Evolutionary conservation across 1,140 invertebrate species (phyloP), one percentile per base, ranked within the genome.

Genomic region (Zaprionus taronus): DNA sequence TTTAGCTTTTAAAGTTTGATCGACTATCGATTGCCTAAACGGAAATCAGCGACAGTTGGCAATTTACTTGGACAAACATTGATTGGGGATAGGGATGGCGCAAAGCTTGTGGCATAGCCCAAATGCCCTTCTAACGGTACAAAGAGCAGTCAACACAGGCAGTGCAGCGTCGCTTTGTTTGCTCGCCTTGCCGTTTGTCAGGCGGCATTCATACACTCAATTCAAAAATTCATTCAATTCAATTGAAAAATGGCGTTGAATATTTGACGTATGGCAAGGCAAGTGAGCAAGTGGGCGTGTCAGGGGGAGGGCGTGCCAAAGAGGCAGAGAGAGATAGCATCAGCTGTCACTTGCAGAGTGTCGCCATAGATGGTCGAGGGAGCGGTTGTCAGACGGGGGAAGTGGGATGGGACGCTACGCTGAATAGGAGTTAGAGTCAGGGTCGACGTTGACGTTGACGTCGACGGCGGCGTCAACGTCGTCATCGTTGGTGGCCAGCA

Each of bases 161-260:
- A 51, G 20, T 24, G 47, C 11, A 56, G 28, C 62, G 78, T 28
- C 26, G 69, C 62, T 56, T 53, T 57, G 70, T 73, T 73, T 67
- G 57, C 34, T 77, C 57, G 70, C 41, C 51, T 20, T 68, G 72
- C 65, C 65, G 72, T 74, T 76, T 72, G 69, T 66, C 69, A 72
- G 26, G 24, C 63, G 55, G 64, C 76, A 76, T 71, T 82, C 80
- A 67, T 83, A 77, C 72, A 72, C 58, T 80, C 81, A 78, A 79
- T 84, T 75, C 82, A 81, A 66, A 84, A 85, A 72, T 89, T 89
- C 81, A 87, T 87, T 87, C 80, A 89, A 87, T 87, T 83, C 84
- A 87, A 89, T 87, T 80, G 84, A 87, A 87, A 87, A 87, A 87
- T 83, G 81, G 74, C 84, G 22, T 68, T 72, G 84, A 75, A 83